Evolutionary conservation across 1,140 invertebrate species (phyloP).

Genomic region (Drosophila erecta): DNA sequence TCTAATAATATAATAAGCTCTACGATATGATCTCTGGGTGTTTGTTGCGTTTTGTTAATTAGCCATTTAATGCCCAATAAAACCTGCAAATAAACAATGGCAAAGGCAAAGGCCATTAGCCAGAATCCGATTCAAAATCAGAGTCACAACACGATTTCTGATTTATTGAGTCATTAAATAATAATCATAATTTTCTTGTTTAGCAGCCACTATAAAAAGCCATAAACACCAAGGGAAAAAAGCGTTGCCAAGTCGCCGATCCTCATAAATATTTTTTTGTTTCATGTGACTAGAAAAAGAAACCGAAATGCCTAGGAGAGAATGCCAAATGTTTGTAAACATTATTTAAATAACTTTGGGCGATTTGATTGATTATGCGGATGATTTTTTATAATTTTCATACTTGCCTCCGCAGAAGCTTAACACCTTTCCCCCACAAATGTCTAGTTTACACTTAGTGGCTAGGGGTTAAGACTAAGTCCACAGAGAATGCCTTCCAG

Average conservation of each 20-base stretch:
- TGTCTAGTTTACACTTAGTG: constrained; percentile 11
- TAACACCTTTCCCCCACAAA: constrained; percentile 1
- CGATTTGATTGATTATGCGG: constrained; percentile 36
- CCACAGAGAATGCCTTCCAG: constrained; percentile 4
- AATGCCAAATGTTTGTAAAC: constrained; percentile 38
- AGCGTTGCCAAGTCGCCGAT: constrained; percentile 1
- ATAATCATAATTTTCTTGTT: constrained; percentile 73
- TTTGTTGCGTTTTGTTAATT: constrained; percentile 73
- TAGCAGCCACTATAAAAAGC: constrained; percentile 38
- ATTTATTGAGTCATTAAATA: constrained; percentile 80
- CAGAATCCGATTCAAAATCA: constrained; percentile 40
- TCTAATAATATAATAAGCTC: constrained; percentile 42
- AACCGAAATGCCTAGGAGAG: background rate
- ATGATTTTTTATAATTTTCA: constrained; percentile 26
- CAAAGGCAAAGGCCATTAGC: constrained; percentile 35
- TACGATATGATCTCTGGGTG: constrained; percentile 35
- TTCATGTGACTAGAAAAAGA: background rate
- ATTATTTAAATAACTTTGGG: constrained; percentile 39
- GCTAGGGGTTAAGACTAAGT: background rate
- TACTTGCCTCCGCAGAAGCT: background rate
- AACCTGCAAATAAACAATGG: constrained; percentile 38
- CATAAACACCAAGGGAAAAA: constrained; percentile 24
- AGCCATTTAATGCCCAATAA: constrained; percentile 75
- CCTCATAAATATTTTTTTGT: background rate
- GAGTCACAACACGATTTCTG: constrained; percentile 47